phyloP scores from a whole-genome alignment of 2,888 invertebrate species.

The Athrips mouffetella region DNA sequence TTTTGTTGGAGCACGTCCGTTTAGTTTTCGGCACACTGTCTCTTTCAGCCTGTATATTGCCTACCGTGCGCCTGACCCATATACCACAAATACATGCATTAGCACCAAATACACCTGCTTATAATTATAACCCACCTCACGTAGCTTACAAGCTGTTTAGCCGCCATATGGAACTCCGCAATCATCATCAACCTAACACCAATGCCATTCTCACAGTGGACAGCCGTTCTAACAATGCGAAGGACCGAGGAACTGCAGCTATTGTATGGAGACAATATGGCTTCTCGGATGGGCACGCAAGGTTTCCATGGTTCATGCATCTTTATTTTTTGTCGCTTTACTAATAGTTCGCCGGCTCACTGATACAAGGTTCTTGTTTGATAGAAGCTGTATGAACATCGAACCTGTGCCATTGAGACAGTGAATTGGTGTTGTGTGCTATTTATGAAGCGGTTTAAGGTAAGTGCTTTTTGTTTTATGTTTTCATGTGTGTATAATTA shows the following conservation, averaged over 20 bases:
- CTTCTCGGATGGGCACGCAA: constrained; percentile 40
- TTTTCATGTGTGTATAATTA: not conserved
- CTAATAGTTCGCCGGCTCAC: not conserved
- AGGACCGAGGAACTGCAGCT: constrained; percentile 34
- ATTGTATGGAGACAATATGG: constrained; percentile 43
- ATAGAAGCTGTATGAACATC: too few relatives aligned
- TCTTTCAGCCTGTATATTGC: not conserved
- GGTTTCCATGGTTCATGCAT: constrained; percentile 29
- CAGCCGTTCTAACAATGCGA: constrained; percentile 39
- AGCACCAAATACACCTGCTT: too few relatives aligned
- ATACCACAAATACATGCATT: too few relatives aligned
- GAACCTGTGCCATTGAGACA: too few relatives aligned
- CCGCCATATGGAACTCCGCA: too few relatives aligned
- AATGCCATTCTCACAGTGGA: constrained; percentile 69
- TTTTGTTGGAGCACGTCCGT: too few relatives aligned
- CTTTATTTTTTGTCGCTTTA: constrained; percentile 9
- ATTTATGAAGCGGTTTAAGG: too few relatives aligned
- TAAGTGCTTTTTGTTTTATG: not conserved
- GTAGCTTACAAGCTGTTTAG: too few relatives aligned
- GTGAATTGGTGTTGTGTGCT: too few relatives aligned
- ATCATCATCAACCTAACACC: constrained; percentile 27
- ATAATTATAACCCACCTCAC: too few relatives aligned
- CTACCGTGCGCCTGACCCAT: not conserved
- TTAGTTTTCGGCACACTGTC: too few relatives aligned
- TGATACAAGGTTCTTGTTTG: too few relatives aligned